These are phyloP conservation scores for Netelia inedita DNA, from an alignment of 2,888 invertebrate species.

Conservation along the genomic window DNA sequence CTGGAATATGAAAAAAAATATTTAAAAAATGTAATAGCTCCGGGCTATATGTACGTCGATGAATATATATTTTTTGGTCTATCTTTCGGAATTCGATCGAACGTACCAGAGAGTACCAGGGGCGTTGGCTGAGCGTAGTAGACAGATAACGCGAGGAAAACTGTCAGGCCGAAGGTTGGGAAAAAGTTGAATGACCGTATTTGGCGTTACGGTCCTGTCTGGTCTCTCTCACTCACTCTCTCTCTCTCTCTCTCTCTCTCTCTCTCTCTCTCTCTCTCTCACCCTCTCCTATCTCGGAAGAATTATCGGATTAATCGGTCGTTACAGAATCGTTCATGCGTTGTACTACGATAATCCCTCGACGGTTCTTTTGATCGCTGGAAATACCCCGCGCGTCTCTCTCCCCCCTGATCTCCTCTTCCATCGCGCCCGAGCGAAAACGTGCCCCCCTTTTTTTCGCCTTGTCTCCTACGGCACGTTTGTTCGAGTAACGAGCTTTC, in stretches of 20 bases:
- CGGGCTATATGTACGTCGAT: no score
- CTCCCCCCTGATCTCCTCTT: background rate
- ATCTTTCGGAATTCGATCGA: constrained; percentile 21
- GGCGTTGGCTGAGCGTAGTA: constrained; percentile 22
- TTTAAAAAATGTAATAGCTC: no score
- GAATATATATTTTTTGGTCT: background rate
- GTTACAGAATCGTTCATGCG: constrained; percentile 60
- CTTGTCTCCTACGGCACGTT: constrained; percentile 14
- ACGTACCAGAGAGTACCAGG: background rate
- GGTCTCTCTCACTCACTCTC: background rate
- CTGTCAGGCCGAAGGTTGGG: constrained; percentile 10
- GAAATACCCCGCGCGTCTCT: background rate
- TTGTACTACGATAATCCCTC: constrained; percentile 57
- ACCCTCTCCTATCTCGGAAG: constrained; percentile 41
- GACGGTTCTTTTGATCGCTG: constrained; percentile 47
- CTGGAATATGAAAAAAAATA: no score
- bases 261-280: background rate
- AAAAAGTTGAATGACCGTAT: constrained; percentile 44
- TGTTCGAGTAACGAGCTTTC: constrained; percentile 32
- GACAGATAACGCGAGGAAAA: constrained; percentile 19
- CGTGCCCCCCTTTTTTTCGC: constrained; percentile 1
- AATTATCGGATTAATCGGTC: constrained; percentile 68
- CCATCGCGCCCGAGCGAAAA: background rate
- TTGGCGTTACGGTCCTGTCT: constrained; percentile 10
- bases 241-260: background rate